Conservation (phyloP, 2,113 vertebrate genomes). For the Smithornis capensis region DNA sequence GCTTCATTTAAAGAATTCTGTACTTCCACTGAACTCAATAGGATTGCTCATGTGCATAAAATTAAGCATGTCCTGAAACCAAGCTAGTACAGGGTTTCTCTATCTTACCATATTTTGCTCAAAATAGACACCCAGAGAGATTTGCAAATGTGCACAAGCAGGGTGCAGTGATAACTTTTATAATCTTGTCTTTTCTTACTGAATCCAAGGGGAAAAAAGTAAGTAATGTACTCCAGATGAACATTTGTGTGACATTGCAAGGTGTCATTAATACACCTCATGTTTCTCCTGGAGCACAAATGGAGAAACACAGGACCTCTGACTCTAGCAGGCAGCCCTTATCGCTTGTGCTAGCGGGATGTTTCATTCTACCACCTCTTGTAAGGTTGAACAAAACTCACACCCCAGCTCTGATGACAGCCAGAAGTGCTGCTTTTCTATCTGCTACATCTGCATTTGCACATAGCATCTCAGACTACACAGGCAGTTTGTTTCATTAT, state of each 20-base stretch:
- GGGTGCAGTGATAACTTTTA: background rate
- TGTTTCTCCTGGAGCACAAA: background rate
- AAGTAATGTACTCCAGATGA: background rate
- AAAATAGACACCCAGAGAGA: background rate
- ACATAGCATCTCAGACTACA: background rate
- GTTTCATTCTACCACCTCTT: background rate
- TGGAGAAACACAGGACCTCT: background rate
- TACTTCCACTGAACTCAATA: background rate
- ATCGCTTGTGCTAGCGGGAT: background rate
- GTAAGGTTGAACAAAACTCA: background rate
- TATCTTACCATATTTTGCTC: background rate
- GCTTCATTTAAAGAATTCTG: background rate
- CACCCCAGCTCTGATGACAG: background rate
- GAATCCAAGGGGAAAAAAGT: background rate
- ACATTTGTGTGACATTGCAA: background rate
- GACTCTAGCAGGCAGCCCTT: background rate
- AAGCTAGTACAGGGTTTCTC: background rate
- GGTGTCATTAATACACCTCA: background rate
- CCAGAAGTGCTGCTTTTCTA: background rate
- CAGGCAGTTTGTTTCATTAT: background rate
- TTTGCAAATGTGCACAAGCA: background rate
- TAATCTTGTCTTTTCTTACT: background rate
- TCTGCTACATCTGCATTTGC: background rate
- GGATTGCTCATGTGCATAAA: background rate
- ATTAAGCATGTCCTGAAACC: background rate